These are phyloP conservation scores for western clawed frog (Xenopus tropicalis) DNA, from an alignment of 2,113 vertebrate species.

Conservation along the genomic window UCB_Xtro_10.0 CM004444.2:128755501-128756000, in stretches of 20 bases:
- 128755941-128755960: too few relatives aligned
- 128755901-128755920: not conserved
- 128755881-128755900: slow-evolving; percentile 1
- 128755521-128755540: slow-evolving; percentile 18
- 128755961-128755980: too few relatives aligned
- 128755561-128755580: slow-evolving; percentile 35
- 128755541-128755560: slow-evolving; percentile 38
- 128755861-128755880: not conserved
- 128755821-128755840: not conserved
- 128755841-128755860: not conserved
- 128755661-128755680: slow-evolving; percentile 35
- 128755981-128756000: too few relatives aligned
- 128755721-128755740: slow-evolving; percentile 38
- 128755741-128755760: slow-evolving; percentile 12
- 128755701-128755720: slow-evolving; percentile 42
- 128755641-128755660: slow-evolving; percentile 44
- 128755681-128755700: slow-evolving; percentile 39
- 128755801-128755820: not conserved
- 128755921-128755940: too few relatives aligned
- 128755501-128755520: slow-evolving; percentile 7
- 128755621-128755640: slow-evolving; percentile 33
- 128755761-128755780: slow-evolving; percentile 24
- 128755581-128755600: slow-evolving; percentile 39
- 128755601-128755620: slow-evolving; percentile 37
- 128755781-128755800: slow-evolving; percentile 11